Percentiles rank a stretch among this genome's conserved stretches.
phyloP scores from a whole-genome alignment of 2,888 invertebrate species.

The Drosophila tanythrix region DNA sequence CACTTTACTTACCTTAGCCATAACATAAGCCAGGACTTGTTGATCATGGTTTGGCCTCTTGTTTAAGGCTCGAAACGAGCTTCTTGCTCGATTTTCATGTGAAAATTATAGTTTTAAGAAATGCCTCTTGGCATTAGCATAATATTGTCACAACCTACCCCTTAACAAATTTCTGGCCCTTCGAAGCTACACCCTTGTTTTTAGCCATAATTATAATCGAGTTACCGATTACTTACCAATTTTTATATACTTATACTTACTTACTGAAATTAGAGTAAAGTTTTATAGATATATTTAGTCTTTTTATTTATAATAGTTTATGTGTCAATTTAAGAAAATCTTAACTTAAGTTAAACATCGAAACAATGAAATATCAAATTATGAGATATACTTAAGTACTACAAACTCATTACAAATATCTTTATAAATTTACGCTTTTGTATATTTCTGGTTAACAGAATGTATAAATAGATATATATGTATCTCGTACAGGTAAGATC shows the following conservation, averaged over 20 bases:
- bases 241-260: background rate
- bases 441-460: background rate
- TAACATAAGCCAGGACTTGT: background rate
- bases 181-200: background rate
- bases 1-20: no score
- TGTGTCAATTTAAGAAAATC: background rate
- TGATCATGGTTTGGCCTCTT: background rate
- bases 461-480: background rate
- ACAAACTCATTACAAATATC: background rate
- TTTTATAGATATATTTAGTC: background rate
- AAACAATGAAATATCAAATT: background rate
- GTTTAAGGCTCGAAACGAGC: background rate
- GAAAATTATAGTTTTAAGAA: background rate
- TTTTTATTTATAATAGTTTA: background rate
- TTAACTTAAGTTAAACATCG: background rate
- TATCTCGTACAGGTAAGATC: background rate
- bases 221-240: background rate
- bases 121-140: background rate
- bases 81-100: background rate
- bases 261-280: background rate
- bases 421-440: background rate
- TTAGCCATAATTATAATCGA: background rate
- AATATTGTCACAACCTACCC: background rate
- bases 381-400: background rate
- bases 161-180: no score